Evolutionary conservation across 2,797 vertebrate genomes (phyloP).

Genomic region (Loris lydekkerianus): DNA sequence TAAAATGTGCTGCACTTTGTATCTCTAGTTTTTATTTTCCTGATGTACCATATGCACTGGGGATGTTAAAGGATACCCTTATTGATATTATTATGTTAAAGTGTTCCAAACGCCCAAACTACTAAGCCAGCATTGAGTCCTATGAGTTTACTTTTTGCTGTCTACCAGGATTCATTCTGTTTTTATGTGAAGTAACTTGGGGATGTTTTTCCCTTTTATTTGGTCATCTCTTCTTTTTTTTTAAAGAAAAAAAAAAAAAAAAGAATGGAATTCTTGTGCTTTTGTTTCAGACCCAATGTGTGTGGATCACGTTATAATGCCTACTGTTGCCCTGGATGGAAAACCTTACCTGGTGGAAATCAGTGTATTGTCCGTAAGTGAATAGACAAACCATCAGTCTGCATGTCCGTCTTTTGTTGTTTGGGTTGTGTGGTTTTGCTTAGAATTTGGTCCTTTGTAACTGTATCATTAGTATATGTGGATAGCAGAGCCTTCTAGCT

Average conservation of each 20-base stretch:
- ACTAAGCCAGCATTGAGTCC: neutral
- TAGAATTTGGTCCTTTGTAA: conserved; percentile 21
- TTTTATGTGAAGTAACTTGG: conserved; percentile 20
- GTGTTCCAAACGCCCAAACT: neutral
- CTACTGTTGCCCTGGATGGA: conserved; percentile 99
- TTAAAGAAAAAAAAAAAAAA: neutral
- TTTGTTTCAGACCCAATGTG: conserved; percentile 94
- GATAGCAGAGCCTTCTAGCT: neutral
- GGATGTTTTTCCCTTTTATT: conserved; percentile 38
- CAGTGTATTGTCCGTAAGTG: conserved; percentile 99
- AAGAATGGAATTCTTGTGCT: conserved; percentile 37
- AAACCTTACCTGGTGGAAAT: conserved; percentile 98
- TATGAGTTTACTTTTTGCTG: conserved; percentile 28
- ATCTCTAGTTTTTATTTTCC: conserved; percentile 50
- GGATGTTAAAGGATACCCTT: neutral
- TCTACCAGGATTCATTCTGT: conserved; percentile 63
- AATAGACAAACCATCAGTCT: conserved; percentile 54
- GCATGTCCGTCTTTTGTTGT: neutral
- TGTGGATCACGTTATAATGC: conserved; percentile 97
- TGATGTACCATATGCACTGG: neutral
- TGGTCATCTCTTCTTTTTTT: neutral
- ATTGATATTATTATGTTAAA: neutral
- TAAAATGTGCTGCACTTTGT: neutral
- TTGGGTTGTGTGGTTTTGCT: conserved; percentile 28
- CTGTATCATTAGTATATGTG: neutral